Evolutionary conservation across 2,888 invertebrate genomes (phyloP), one percentile per base, ranked within the genome.

Genomic region (Yponomeuta malinellus): DNA sequence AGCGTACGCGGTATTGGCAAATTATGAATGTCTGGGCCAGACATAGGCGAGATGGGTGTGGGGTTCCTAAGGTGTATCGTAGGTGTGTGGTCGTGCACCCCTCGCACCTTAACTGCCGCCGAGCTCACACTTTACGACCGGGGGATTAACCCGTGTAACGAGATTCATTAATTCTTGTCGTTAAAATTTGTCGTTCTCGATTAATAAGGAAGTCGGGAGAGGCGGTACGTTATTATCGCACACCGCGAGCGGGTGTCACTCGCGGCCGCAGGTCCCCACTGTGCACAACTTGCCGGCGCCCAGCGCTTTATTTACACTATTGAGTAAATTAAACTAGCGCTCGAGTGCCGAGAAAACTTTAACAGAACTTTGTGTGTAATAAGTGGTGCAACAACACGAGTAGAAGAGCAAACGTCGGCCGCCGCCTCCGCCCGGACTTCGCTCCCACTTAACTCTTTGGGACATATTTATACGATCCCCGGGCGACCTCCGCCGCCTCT

Each of bases 131-230:
- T 93, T 92, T 92, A 93, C 93, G 93, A 91, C 84, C 88, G 82
- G 81, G 87, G 90, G 92, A 93, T 93, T 93, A 93, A 93, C 93
- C 93, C 92, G 83, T 90, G 91, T 93, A 93, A 93, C 91, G 92
- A 93, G 93, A 92, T 92, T 92, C 93, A 92, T 93, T 93, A 93
- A 92, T 93, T 92, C 92, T 91, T 93, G 93, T 93, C 93, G 93
- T 93, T 93, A 93, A 93, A 93, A 93, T 93, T 93, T 92, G 93
- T 93, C 92, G 93, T 92, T 90, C 91, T 90, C 93, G 90, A 93
- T 93, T 93, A 93, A 93, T 93, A 93, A 93, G 91, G 90, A 90
- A 87, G 89, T 85, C 89, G 86, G 86, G 43, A 82, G 83, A 82
- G 85, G 85, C 82, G 83, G 83, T 81, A 88, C 88, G 90, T 92